These are phyloP conservation scores for Lagorchestes hirsutus DNA, from an alignment of 2,797 vertebrate species.

Conservation along the genomic window DNA sequence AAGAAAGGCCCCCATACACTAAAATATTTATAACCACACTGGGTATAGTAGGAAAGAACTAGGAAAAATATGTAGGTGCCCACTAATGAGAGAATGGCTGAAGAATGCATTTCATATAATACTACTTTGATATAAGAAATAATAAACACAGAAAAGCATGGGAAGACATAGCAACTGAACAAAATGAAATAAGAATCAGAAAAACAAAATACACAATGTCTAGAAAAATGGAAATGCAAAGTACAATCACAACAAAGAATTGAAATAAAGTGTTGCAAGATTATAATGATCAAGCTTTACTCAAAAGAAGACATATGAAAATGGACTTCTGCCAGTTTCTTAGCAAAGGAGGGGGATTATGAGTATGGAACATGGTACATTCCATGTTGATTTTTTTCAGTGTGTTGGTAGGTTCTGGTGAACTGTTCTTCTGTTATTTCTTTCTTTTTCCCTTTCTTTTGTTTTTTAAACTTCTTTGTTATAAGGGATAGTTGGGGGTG, in stretches of 20 bases:
- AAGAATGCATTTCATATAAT: neutral
- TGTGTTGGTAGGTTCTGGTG: neutral
- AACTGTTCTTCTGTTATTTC: neutral
- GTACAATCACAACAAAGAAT: neutral
- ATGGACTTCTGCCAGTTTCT: neutral
- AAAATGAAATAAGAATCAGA: neutral
- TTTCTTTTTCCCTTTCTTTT: neutral
- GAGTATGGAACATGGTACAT: too few species aligned
- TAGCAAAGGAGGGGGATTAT: neutral
- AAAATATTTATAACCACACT: neutral
- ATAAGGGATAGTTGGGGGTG: neutral
- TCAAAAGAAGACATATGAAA: neutral
- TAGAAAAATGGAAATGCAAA: neutral
- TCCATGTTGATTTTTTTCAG: neutral
- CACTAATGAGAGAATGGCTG: neutral
- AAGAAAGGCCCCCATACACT: neutral
- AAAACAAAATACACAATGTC: neutral
- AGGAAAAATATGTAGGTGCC: neutral
- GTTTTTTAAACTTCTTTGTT: neutral
- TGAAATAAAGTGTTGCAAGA: neutral
- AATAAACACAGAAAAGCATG: neutral
- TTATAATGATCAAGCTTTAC: neutral
- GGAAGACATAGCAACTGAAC: neutral
- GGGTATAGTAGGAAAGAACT: neutral
- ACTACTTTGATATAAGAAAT: neutral